Evolutionary conservation across 2,113 vertebrate species (phyloP).

Genomic region (Progne subis): DNA sequence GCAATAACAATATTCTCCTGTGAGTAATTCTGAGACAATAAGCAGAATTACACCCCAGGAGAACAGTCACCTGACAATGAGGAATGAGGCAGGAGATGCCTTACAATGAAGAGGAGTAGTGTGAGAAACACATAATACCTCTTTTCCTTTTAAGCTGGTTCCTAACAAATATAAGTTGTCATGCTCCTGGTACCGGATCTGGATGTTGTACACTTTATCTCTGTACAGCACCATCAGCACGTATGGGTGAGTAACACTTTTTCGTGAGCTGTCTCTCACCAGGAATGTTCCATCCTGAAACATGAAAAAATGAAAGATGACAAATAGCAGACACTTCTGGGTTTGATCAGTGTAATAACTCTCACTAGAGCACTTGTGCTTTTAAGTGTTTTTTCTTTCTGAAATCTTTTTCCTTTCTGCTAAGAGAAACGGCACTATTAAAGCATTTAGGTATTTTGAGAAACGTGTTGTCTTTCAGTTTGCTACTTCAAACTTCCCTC

Average conservation of each 20-base stretch:
- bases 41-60: neutral
- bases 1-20: neutral
- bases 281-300: constrained; percentile 92
- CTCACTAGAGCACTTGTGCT: neutral
- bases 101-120: neutral
- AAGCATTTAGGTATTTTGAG: neutral
- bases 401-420: neutral
- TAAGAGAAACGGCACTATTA: neutral
- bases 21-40: neutral
- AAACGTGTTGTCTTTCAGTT: neutral
- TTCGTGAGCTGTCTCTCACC: constrained; percentile 91
- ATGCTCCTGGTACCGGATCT: constrained; percentile 85
- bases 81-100: neutral
- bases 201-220: constrained; percentile 94
- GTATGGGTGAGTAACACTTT: constrained; percentile 82
- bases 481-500: neutral
- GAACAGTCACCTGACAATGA: neutral
- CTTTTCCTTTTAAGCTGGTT: constrained; percentile 86
- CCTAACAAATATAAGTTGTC: constrained; percentile 83
- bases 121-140: constrained; percentile 76
- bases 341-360: neutral
- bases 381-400: neutral
- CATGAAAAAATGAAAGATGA: neutral
- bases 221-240: constrained; percentile 95
- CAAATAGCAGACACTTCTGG: neutral